Percentiles rank a stretch among this genome's conserved stretches.
phyloP scores from a whole-genome alignment of 1,140 invertebrate species.

The Zaprionus camerounensis region DNA sequence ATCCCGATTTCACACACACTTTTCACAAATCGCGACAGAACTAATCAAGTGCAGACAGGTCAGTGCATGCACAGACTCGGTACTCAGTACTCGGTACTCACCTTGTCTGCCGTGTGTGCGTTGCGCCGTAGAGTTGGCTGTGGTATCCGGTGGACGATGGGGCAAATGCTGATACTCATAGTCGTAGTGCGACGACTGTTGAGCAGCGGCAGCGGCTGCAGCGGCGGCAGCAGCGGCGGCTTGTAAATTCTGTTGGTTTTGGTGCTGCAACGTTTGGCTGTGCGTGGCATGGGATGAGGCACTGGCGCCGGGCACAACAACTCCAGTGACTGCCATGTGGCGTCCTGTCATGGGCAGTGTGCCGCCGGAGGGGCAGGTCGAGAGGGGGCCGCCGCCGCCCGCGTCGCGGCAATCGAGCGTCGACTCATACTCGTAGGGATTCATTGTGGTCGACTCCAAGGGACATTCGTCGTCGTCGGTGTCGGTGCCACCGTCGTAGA shows the following conservation, averaged over 20 bases:
- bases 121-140: slow-evolving; percentile 67
- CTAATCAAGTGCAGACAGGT: background rate
- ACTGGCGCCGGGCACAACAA: background rate
- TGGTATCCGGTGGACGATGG: slow-evolving; percentile 73
- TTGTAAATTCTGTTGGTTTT: slow-evolving; percentile 81
- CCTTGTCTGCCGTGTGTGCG: slow-evolving; percentile 84
- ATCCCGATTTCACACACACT: background rate
- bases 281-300: slow-evolving; percentile 39
- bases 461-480: slow-evolving; percentile 84
- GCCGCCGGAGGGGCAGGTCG: slow-evolving; percentile 31
- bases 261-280: slow-evolving; percentile 80
- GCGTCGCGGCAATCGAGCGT: slow-evolving; percentile 82
- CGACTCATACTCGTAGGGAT: slow-evolving; percentile 84
- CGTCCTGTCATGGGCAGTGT: slow-evolving; percentile 70
- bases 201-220: slow-evolving; percentile 40
- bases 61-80: background rate
- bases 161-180: slow-evolving; percentile 79
- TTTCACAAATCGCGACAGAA: slow-evolving; percentile 1
- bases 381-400: slow-evolving; percentile 53
- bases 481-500: slow-evolving; percentile 84
- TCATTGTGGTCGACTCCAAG: slow-evolving; percentile 83
- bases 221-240: slow-evolving; percentile 61
- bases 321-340: slow-evolving; percentile 27
- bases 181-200: slow-evolving; percentile 72
- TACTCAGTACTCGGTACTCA: slow-evolving; percentile 41